Evolutionary conservation across 1,140 invertebrate species (phyloP).

Genomic region (Lordiphosa stackelbergi): DNA sequence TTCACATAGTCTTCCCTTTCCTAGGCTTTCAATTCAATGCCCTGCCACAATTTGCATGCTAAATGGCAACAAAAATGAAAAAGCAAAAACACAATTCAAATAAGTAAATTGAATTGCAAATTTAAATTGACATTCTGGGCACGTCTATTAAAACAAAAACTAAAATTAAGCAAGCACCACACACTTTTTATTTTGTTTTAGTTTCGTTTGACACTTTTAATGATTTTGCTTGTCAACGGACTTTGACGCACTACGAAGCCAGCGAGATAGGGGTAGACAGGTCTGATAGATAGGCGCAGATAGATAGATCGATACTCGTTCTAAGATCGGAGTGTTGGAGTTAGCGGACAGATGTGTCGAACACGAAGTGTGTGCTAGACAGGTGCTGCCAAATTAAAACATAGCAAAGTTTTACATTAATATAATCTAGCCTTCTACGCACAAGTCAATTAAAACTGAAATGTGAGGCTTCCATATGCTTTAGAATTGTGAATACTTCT

Average conservation of each 20-base stretch:
- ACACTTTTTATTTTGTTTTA: constrained; percentile 39
- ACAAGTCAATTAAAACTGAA: constrained; percentile 1
- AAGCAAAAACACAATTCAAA: constrained; percentile 32
- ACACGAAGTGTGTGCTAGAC: too few species aligned
- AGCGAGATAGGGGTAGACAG: constrained; percentile 28
- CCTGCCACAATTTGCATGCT: constrained; percentile 36
- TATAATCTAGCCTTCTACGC: background rate
- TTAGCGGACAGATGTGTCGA: too few species aligned
- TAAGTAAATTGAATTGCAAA: constrained; percentile 66
- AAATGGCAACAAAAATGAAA: constrained; percentile 19
- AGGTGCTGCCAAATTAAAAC: too few species aligned
- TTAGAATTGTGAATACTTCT: constrained; percentile 11
- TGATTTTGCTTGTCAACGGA: constrained; percentile 63
- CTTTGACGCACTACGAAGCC: constrained; percentile 2
- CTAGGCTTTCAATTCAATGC: background rate
- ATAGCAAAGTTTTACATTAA: background rate
- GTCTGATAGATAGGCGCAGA: constrained; percentile 55
- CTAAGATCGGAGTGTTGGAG: too few species aligned
- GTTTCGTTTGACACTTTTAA: constrained; percentile 68
- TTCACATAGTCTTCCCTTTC: too few species aligned
- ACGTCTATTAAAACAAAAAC: constrained; percentile 37
- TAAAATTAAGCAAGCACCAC: constrained; percentile 12
- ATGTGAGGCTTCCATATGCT: constrained; percentile 11
- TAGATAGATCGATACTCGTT: background rate
- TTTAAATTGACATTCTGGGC: constrained; percentile 59